phyloP scores from a whole-genome alignment of 1,140 invertebrate genomes.

The Papilio dardanus region DNA sequence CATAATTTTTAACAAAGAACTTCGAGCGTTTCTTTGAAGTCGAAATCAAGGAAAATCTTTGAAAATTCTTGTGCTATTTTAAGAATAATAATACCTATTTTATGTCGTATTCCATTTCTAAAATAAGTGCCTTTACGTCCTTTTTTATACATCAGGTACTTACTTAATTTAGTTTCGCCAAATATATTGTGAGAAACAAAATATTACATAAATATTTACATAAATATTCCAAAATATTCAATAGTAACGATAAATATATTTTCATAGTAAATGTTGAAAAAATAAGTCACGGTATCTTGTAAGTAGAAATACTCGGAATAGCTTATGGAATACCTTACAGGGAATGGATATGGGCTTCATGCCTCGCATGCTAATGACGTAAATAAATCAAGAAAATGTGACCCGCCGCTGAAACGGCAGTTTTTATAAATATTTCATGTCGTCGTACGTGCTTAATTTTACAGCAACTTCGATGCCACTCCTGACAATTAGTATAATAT shows the following conservation, averaged over 20 bases:
- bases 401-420: neutral
- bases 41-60: neutral
- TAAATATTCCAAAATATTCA: no score
- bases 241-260: no score
- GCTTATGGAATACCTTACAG: neutral
- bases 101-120: neutral
- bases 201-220: no score
- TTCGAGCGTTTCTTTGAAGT: conserved; percentile 1
- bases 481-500: neutral
- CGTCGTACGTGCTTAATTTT: neutral
- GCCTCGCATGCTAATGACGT: neutral
- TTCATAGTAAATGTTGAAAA: no score
- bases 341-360: neutral
- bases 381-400: conserved; percentile 14
- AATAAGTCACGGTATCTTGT: neutral
- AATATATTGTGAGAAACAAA: no score
- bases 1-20: conserved; percentile 14
- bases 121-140: no score
- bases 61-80: neutral
- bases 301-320: conserved; percentile 4
- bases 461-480: neutral
- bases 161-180: no score
- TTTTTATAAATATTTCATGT: conserved; percentile 3
- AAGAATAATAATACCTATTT: neutral
- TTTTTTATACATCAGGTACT: no score